Base-by-base conservation (phyloP, 2,797 vertebrate species). In the Galaxias olidus region DNA sequence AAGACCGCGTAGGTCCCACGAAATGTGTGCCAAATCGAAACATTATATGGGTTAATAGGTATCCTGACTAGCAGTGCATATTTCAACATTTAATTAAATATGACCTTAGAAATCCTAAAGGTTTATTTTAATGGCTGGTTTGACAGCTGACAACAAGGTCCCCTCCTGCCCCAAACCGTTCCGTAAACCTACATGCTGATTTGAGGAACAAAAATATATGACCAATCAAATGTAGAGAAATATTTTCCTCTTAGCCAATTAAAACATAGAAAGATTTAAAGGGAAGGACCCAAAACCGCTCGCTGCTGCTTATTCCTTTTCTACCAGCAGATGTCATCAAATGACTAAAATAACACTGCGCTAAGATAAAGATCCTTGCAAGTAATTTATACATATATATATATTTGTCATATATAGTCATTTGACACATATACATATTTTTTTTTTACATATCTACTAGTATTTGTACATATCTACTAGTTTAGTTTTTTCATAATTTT, bases 301-400 rank as follows among this genome's bases (percentile, higher is more conserved):
- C n/a, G n/a, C n/a, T n/a, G 2, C 1, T 59, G 51, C 18, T 61
- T 1, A 76, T 68, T 0, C 1, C 0, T 0, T 0, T 0, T 14
- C 0, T 63, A 30, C 13, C 91, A 69, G 55, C 48, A 88, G 81
- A 51, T 71, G 87, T 61, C 88, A 45, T 30, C 30, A 30, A 30
- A 30, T 30, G 3, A 30, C 6, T 30, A 30, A 55, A 4, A 53
- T 55, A 55, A 30, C 52, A 49, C 15, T 49, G 13, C 14, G n/a
- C n/a, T 17, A 12, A 50, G 13, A 50, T 17, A 9, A n/a, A 50
- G 12, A 50, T 12, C 46, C 11, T 12, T 4, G 14, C 46, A 6
- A 47, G 6, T 30, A 30, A 6, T 30, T 30, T 30, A 30, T 30
- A 30, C n/a, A n/a, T n/a, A n/a, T n/a, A n/a, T n/a, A n/a, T n/a